A percentile compares a stretch with the other conserved stretches of the same genome.
Evolutionary conservation across 2,113 vertebrate species (phyloP).

Genomic region (Nycticorax nycticorax): DNA sequence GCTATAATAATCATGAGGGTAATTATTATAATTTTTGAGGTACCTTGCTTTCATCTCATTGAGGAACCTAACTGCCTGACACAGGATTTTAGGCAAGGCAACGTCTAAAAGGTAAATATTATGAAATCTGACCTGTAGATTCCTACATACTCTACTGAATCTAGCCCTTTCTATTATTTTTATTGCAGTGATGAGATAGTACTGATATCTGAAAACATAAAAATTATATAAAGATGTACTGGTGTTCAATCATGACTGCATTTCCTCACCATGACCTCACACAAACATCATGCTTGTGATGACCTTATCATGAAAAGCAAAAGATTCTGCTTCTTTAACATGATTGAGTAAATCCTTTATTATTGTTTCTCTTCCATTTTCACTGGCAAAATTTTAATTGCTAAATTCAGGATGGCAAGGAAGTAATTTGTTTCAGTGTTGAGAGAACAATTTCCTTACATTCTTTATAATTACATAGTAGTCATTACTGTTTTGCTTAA

Average conservation of each 20-base stretch:
- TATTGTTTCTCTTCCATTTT: background rate
- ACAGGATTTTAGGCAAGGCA: background rate
- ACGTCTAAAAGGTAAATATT: background rate
- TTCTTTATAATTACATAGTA: background rate
- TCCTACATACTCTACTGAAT: background rate
- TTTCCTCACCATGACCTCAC: background rate
- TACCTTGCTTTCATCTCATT: background rate
- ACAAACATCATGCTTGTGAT: background rate
- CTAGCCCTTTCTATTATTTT: background rate
- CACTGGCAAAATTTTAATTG: background rate
- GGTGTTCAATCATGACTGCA: background rate
- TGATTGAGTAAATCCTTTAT: background rate
- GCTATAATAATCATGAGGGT: background rate
- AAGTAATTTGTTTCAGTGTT: background rate
- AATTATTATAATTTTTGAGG: background rate
- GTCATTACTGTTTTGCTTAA: constrained; percentile 1
- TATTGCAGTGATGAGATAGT: background rate
- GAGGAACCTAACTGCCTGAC: background rate
- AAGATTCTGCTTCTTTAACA: background rate
- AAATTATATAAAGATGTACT: background rate
- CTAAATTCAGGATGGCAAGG: background rate
- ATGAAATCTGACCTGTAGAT: background rate
- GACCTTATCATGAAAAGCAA: background rate
- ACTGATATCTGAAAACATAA: background rate
- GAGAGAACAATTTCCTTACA: background rate